Percentiles rank a stretch among this genome's conserved stretches.
These are phyloP conservation scores for Microplitis deprimator DNA, from an alignment of 2,888 invertebrate species.

Conservation along the genomic window DNA sequence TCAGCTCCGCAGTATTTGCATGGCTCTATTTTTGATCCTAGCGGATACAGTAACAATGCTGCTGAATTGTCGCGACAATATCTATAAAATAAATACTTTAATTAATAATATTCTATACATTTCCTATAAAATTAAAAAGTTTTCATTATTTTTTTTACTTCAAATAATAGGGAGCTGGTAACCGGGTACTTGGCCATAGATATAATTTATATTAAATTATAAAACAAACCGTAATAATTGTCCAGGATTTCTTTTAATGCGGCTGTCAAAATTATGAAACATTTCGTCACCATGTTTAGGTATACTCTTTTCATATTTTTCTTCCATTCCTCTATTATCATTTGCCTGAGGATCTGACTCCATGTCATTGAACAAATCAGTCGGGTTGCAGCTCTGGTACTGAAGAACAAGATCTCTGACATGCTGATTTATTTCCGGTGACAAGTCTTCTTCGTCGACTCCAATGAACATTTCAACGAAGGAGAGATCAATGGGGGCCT, in stretches of 20 bases:
- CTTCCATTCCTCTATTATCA: constrained; percentile 70
- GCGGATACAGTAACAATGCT: constrained; percentile 80
- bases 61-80: constrained; percentile 80
- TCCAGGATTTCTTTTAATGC: constrained; percentile 82
- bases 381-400: constrained; percentile 73
- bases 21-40: constrained; percentile 72
- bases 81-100: constrained; percentile 71
- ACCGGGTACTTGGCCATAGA: neutral
- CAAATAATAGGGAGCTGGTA: neutral
- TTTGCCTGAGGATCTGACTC: constrained; percentile 54
- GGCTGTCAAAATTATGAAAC: constrained; percentile 85
- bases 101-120: neutral
- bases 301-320: constrained; percentile 84
- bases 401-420: constrained; percentile 77
- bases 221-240: constrained; percentile 83
- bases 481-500: constrained; percentile 64
- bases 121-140: no score
- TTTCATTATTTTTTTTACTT: no score
- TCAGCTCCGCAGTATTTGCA: constrained; percentile 82
- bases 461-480: constrained; percentile 74
- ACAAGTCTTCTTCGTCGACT: constrained; percentile 75
- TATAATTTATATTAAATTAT: constrained; percentile 18
- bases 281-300: constrained; percentile 88
- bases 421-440: constrained; percentile 74
- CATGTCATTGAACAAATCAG: constrained; percentile 41